Evolutionary conservation across 2,113 vertebrate genomes (phyloP), one percentile per base, ranked within the genome.

Genomic region (Sphaerodactylus townsendi): DNA sequence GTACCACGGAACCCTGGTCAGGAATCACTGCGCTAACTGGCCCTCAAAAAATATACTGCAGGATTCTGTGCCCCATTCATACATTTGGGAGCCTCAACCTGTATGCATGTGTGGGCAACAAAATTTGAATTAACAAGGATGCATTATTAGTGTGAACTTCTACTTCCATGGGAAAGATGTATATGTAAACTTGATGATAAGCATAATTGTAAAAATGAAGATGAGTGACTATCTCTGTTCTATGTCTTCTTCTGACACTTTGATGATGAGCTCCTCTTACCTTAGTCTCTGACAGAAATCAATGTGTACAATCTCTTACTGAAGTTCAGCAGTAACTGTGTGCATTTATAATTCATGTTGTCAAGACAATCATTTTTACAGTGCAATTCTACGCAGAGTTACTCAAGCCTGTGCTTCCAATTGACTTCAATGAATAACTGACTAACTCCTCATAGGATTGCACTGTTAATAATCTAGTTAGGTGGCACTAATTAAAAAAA

Each of bases 291-390:
- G 0, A 21, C 44, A 50, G n/a, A 77, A 53, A 77, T 39, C 23
- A 72, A 68, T 4, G 0, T 59, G 76, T 59, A 53, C 50, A 50
- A 14, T 81, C 13, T 69, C 64, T 86, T n/a, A 30, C 33, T 50
- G 0, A 23, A 73, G 73, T 81, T 56, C 44, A 50, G 79, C 70
- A 53, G 15, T 53, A 39, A 73, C 88, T 48, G 76, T 80, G 21
- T 71, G 14, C 4, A 35, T 88, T 87, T 66, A 87, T 87, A 82
- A 87, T 90, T 82, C 83, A 68, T 35, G 37, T 64, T 48, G 28
- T 77, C 53, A 23, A 17, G 14, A 23, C 23, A 59, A 25, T 50
- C 59, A 71, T 11, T 41, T 56, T 56, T 56, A 56, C 53, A 56
- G 17, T 23, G 53, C 21, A 56, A 56, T 56, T 4, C 53, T 56